Base-by-base conservation (phyloP, 1,140 invertebrate species). In the Hesperophylax magnus region DNA sequence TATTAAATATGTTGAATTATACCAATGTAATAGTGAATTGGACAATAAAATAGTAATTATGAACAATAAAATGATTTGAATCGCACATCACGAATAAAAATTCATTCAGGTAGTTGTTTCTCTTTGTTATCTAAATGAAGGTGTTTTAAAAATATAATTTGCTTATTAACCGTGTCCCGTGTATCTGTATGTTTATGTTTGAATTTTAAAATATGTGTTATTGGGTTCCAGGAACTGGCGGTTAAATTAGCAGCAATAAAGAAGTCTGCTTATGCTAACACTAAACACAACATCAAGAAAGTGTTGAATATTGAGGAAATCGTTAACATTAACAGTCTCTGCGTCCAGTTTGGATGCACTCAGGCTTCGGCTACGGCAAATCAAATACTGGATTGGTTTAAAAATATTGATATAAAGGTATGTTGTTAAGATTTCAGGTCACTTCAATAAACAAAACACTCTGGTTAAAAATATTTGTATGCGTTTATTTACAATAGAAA, bases 341-440 rank as follows among this genome's bases (percentile, higher is more conserved):
- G 86, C 80, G 85, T 87, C n/a, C 85, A 85, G 31, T 77, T 86
- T 8, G 84, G 85, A 54, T 87, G 86, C 82, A 84, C 84, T 7
- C 77, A 80, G 34, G 84, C 84, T 7, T 81, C 85, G 72, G 84
- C 85, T n/a, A 39, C 83, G 31, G 86, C 86, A 27, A 77, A 84
- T 34, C 63, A 79, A 39, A 86, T 87, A 75, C 65, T 86, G 11
- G 18, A 77, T 8, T 84, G 83, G 71, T 87, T 85, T 54, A 80
- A 84, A 79, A 56, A 85, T 14, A 56, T 77, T 20, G 77, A 85
- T 79, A 78, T 60, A 18, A 84, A 85, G 65, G 78, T 85, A 15
- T 17, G 18, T 63, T 22, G 6, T 63, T 7, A 56, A 2, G 2
- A 27, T n/a, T n/a, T n/a, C n/a, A n/a, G n/a, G n/a, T n/a, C n/a